Conservation (phyloP, 2,113 vertebrate genomes). For the Aegithalos caudatus region DNA sequence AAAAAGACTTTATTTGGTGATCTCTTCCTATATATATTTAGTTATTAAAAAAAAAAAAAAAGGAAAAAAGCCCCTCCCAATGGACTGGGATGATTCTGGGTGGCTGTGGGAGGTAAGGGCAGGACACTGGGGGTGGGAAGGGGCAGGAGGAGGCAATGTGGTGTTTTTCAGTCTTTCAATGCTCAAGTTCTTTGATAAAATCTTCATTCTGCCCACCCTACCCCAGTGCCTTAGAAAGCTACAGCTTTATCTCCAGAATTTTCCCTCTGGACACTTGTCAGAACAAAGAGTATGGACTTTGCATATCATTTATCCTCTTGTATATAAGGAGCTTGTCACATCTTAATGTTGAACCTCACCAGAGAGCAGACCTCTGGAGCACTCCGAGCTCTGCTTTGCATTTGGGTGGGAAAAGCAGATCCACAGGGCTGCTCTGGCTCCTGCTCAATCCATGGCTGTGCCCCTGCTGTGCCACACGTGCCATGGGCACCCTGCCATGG, state of each 20-base stretch:
- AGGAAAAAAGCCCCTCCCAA: fast-evolving
- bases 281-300: constrained; percentile 70
- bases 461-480: fast-evolving
- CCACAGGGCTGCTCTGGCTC: background rate
- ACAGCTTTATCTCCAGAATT: constrained; percentile 68
- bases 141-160: background rate
- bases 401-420: constrained; percentile 35
- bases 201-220: constrained; percentile 66
- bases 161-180: background rate
- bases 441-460: background rate
- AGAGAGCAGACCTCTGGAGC: constrained; percentile 63
- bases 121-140: background rate
- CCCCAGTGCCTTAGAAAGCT: constrained; percentile 42
- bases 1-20: background rate
- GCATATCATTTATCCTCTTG: constrained; percentile 69
- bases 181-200: constrained; percentile 60
- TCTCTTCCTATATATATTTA: background rate
- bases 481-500: fast-evolving
- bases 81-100: background rate
- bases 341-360: constrained; percentile 70
- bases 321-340: constrained; percentile 70
- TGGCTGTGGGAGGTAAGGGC: background rate
- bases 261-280: constrained; percentile 67
- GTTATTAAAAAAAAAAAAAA: background rate
- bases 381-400: constrained; percentile 27